Conservation (phyloP, 2,113 vertebrate species). For the Hyla sarda region DNA sequence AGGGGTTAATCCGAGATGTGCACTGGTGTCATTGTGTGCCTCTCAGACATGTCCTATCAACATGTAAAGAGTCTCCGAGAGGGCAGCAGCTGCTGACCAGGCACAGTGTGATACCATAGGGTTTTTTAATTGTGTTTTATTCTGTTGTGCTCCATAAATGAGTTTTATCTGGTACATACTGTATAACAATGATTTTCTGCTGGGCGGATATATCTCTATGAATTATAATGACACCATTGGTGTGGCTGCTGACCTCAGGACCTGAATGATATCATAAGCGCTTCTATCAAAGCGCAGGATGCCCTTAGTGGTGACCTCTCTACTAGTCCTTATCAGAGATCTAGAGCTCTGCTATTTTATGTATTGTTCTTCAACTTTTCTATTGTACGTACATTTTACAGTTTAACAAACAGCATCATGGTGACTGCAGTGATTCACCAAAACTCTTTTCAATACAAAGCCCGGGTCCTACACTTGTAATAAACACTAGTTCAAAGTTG, state of each 20-base stretch:
- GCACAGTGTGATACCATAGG: neutral
- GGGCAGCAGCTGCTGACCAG: slow-evolving; percentile 43
- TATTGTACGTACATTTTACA: neutral
- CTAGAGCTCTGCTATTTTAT: neutral
- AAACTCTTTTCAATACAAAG: neutral
- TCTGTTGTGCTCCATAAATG: neutral
- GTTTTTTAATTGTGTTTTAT: neutral
- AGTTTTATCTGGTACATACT: neutral
- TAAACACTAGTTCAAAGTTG: neutral
- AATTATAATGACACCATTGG: neutral
- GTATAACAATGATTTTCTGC: neutral
- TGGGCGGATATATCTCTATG: neutral
- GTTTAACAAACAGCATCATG: neutral
- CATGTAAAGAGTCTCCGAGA: slow-evolving; percentile 25
- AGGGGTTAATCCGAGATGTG: slow-evolving; percentile 41
- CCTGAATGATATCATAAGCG: neutral
- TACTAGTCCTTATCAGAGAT: neutral
- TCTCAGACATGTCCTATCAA: slow-evolving; percentile 29
- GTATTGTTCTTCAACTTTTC: neutral
- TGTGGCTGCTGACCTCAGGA: slow-evolving; percentile 12
- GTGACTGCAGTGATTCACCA: neutral
- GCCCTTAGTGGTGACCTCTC: neutral
- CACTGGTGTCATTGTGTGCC: neutral
- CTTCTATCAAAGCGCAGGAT: neutral
- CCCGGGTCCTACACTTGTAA: neutral